These are phyloP conservation scores for Clistopyga incitator DNA, from an alignment of 2,888 invertebrate species.

Conservation along the genomic window DNA sequence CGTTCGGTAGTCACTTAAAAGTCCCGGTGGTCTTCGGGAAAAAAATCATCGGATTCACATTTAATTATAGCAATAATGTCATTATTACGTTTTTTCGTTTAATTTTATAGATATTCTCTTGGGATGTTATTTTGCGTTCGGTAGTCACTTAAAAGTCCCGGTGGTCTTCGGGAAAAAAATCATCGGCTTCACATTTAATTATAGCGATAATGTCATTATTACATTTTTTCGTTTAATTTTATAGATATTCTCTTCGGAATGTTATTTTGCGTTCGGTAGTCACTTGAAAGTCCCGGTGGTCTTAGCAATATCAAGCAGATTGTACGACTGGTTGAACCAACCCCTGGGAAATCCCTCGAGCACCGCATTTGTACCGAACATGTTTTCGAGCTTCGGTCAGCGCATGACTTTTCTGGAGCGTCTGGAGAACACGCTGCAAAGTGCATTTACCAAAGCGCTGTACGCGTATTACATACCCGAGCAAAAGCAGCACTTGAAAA, in stretches of 20 bases:
- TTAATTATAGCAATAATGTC: neutral
- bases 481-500: constrained; percentile 69
- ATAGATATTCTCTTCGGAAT: constrained; percentile 74
- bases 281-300: constrained; percentile 75
- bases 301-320: constrained; percentile 65
- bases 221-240: neutral
- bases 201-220: neutral
- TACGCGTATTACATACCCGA: constrained; percentile 47
- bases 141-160: too few species aligned
- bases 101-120: too few species aligned
- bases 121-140: too few species aligned
- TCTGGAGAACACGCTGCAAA: constrained; percentile 68
- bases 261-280: constrained; percentile 75
- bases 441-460: constrained; percentile 19
- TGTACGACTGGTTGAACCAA: constrained; percentile 74
- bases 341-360: constrained; percentile 73
- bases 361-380: constrained; percentile 69
- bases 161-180: too few species aligned
- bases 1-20: too few species aligned
- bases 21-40: too few species aligned
- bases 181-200: too few species aligned
- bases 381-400: constrained; percentile 60
- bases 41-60: too few species aligned
- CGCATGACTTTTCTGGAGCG: constrained; percentile 76
- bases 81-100: too few species aligned